These are phyloP conservation scores for Ornithorhynchus anatinus DNA, from an alignment of 2,113 vertebrate species.

Conservation along the genomic window DNA sequence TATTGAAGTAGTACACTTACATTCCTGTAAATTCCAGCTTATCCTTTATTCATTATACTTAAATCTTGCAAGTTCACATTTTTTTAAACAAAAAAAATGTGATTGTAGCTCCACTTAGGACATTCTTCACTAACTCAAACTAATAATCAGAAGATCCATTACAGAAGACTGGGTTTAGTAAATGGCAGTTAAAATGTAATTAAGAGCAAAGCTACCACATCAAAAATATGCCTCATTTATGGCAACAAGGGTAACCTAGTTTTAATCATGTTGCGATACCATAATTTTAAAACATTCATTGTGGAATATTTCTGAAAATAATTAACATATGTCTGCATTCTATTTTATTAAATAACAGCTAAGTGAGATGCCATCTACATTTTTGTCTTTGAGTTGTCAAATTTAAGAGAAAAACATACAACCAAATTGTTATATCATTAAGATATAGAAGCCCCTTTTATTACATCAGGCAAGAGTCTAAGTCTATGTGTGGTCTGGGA, in stretches of 20 bases:
- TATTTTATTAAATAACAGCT: background rate
- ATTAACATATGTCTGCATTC: background rate
- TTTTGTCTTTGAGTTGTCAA: background rate
- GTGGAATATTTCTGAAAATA: background rate
- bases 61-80: too few relatives aligned
- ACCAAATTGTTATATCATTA: background rate
- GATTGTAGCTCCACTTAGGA: background rate
- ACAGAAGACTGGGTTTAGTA: background rate
- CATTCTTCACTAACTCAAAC: background rate
- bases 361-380: background rate
- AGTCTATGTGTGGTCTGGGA: too few relatives aligned
- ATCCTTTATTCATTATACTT: too few relatives aligned
- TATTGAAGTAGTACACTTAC: background rate
- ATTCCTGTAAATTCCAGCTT: background rate
- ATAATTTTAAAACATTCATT: background rate
- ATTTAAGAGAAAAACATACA: background rate
- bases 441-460: background rate
- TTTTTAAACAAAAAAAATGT: background rate
- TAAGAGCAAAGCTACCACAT: background rate
- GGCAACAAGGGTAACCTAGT: slow-evolving; percentile 1
- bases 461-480: too few relatives aligned
- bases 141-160: background rate
- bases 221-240: background rate
- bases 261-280: background rate
- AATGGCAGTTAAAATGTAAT: background rate